Percentiles rank a stretch among this genome's conserved stretches.
These are phyloP conservation scores for Osedax fenrisi DNA, from an alignment of 2,888 invertebrate genomes.

Conservation along the genomic window DNA sequence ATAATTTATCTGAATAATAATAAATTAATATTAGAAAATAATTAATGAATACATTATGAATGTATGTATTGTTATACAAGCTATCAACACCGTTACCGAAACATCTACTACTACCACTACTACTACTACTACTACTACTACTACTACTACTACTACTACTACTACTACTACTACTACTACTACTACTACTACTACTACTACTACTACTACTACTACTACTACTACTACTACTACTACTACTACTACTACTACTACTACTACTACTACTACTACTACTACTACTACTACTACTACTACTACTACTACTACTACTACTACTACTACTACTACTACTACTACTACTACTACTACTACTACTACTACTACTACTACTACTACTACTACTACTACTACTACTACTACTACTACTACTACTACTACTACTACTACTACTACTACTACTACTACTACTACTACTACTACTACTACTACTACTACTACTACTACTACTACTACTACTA, in stretches of 20 bases:
- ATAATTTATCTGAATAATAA: too few relatives aligned
- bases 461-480: slow-evolving; percentile 26
- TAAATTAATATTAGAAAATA: too few relatives aligned
- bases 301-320: slow-evolving; percentile 26
- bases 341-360: slow-evolving; percentile 23
- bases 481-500: slow-evolving; percentile 26
- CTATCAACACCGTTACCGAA: too few relatives aligned
- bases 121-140: too few relatives aligned
- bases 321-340: slow-evolving; percentile 25
- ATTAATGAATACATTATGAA: too few relatives aligned
- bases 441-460: slow-evolving; percentile 20
- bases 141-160: slow-evolving; percentile 12
- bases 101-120: too few relatives aligned
- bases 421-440: slow-evolving; percentile 20
- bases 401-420: slow-evolving; percentile 20
- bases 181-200: slow-evolving; percentile 11
- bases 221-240: slow-evolving; percentile 20
- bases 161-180: not conserved
- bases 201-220: slow-evolving; percentile 15
- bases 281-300: slow-evolving; percentile 24
- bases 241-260: slow-evolving; percentile 20
- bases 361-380: slow-evolving; percentile 18
- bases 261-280: slow-evolving; percentile 21
- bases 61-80: too few relatives aligned
- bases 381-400: slow-evolving; percentile 16